These are phyloP conservation scores for Emydocephalus ijimae DNA, from an alignment of 2,113 vertebrate genomes.

Conservation along the genomic window DNA sequence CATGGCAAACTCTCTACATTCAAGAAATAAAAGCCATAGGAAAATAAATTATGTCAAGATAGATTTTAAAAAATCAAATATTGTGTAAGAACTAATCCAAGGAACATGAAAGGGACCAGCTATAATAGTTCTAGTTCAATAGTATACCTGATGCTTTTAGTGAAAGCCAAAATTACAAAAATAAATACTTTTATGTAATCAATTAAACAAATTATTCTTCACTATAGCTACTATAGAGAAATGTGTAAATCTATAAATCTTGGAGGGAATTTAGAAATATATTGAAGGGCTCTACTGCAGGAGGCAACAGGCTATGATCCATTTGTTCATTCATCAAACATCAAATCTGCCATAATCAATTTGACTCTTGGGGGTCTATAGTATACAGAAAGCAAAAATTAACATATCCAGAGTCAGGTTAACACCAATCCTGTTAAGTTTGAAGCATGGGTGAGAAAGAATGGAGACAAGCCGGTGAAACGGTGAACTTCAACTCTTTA, in stretches of 20 bases:
- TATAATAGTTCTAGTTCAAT: background rate
- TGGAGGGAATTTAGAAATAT: background rate
- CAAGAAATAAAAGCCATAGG: background rate
- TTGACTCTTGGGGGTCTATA: background rate
- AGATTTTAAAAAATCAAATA: conserved; percentile 13
- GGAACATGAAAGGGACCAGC: accelerated
- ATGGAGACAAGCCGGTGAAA: too few species aligned
- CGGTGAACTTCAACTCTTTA: too few species aligned
- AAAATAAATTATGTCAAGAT: background rate
- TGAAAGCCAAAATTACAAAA: background rate
- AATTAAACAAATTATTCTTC: background rate
- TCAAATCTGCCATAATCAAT: background rate
- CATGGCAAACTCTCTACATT: background rate
- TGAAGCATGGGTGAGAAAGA: too few species aligned
- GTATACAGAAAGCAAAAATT: background rate
- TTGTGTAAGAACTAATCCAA: conserved; percentile 2
- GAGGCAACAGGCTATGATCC: background rate
- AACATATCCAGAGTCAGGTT: background rate
- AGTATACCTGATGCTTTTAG: background rate
- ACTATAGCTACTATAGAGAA: background rate
- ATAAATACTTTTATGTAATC: background rate
- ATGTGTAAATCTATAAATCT: background rate
- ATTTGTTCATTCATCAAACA: background rate
- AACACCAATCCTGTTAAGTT: too few species aligned
- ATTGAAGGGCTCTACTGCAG: background rate